Conservation (phyloP, 2,113 vertebrate species). For the Macaca mulatta region DNA sequence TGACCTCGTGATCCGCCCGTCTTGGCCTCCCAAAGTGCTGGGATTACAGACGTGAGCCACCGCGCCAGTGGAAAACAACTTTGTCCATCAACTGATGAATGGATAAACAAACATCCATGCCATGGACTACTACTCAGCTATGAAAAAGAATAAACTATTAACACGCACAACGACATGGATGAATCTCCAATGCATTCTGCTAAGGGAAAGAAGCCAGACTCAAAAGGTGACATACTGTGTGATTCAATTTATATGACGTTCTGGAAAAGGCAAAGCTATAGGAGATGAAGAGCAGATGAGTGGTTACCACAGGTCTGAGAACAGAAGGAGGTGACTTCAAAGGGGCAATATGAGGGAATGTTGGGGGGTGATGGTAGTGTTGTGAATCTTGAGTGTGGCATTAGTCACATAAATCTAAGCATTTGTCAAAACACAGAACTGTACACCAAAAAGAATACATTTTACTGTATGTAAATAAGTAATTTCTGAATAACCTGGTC, state of each 20-base stretch:
- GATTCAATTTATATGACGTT: neutral
- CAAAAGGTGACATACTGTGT: neutral
- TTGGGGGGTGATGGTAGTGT: neutral
- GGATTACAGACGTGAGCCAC: no score
- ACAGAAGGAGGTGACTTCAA: neutral
- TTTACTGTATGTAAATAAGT: neutral
- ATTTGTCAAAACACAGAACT: conserved; percentile 18
- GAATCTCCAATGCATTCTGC: neutral
- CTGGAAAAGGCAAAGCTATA: conserved; percentile 19
- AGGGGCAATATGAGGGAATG: neutral
- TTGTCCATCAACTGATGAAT: neutral
- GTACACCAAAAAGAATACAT: neutral
- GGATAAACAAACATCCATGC: neutral
- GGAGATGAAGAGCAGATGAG: neutral
- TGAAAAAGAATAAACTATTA: neutral
- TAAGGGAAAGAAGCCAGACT: conserved; percentile 26
- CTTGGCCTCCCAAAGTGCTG: no score
- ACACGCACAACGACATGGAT: neutral
- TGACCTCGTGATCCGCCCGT: no score
- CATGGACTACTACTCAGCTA: neutral
- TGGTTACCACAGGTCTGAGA: neutral
- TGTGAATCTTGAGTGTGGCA: neutral
- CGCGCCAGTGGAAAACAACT: neutral
- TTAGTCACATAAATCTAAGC: neutral
- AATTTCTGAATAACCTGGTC: neutral